A percentile compares a stretch with the other conserved stretches of the same genome.
Evolutionary conservation across 92 coral and sea anemone genomes (phyloP).

Genomic region (Metridium senile): DNA sequence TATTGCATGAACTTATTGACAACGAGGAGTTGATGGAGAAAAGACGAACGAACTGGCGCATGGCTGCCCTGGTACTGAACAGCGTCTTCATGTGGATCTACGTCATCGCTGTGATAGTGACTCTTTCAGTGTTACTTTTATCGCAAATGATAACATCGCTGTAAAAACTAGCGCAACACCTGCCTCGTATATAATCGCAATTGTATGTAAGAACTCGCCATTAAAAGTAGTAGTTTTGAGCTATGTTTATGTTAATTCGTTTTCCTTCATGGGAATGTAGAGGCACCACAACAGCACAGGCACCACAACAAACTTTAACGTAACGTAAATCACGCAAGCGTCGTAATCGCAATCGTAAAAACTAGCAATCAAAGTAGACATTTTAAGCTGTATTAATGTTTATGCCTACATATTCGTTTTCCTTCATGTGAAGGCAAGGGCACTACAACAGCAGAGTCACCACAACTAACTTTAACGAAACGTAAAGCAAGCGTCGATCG

Average conservation of each 20-base stretch:
- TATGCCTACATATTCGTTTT: no score
- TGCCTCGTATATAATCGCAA: no score
- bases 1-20: slow-evolving; percentile 52
- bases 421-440: no score
- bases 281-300: no score
- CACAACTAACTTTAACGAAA: background rate
- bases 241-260: no score
- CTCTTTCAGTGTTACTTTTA: slow-evolving; percentile 44
- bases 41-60: slow-evolving; percentile 83
- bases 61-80: slow-evolving; percentile 86
- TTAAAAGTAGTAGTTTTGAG: no score
- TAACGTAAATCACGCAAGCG: background rate
- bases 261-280: no score
- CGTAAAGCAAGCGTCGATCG: background rate
- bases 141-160: slow-evolving; percentile 21
- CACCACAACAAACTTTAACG: background rate
- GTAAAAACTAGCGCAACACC: background rate
- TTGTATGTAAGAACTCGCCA: no score
- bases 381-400: no score
- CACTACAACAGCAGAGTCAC: no score
- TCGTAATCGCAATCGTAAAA: background rate
- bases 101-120: slow-evolving; percentile 57
- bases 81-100: slow-evolving; percentile 76
- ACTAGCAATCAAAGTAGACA: no score
- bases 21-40: slow-evolving; percentile 65